A percentile compares a stretch with the other conserved stretches of the same genome.
Evolutionary conservation across 2,797 vertebrate genomes (phyloP).

Genomic region (Onychomys torridus): DNA sequence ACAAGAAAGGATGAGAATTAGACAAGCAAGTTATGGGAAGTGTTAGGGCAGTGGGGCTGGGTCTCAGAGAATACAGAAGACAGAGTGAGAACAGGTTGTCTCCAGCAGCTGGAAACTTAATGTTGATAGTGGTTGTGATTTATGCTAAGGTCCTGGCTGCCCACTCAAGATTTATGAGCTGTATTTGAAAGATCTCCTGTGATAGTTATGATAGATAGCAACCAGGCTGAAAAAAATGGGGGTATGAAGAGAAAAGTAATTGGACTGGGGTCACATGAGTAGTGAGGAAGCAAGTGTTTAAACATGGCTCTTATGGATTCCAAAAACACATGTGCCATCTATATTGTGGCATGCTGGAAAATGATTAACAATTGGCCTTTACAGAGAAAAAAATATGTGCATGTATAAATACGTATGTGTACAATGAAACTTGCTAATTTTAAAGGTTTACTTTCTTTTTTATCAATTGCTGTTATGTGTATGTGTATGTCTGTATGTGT

Average conservation of each 20-base stretch:
- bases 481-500: not conserved
- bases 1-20: not conserved
- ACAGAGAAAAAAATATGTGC: not conserved
- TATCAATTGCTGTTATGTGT: not conserved
- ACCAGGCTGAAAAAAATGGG: not conserved
- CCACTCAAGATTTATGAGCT: not conserved
- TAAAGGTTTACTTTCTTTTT: not conserved
- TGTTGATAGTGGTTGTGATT: fast-evolving
- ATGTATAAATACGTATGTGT: not conserved
- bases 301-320: not conserved
- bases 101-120: not conserved
- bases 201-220: too few species aligned
- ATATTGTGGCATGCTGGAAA: not conserved
- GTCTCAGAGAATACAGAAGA: not conserved
- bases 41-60: too few species aligned
- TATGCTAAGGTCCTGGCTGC: not conserved
- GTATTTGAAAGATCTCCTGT: not conserved
- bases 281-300: not conserved
- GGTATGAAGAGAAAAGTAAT: not conserved
- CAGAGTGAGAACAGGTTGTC: not conserved
- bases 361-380: not conserved
- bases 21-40: not conserved
- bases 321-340: not conserved
- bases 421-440: not conserved
- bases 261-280: not conserved